Conservation (phyloP, 1,140 invertebrate genomes). For the Ceratoteleas bidentatus region DNA sequence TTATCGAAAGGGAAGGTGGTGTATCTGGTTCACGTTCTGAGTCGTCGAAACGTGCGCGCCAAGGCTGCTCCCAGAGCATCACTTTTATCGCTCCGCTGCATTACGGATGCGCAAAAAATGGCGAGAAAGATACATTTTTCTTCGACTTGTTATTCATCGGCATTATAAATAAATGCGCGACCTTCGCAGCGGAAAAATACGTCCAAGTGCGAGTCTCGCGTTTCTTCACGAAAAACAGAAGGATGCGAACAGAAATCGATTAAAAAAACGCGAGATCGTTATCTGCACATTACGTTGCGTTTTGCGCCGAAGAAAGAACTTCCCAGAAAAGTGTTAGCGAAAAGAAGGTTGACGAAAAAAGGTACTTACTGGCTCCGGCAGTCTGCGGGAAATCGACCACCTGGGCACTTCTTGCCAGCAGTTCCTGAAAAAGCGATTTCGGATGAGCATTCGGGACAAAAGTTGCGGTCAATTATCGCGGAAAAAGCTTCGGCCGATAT, state of each 20-base stretch:
- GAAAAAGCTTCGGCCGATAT: conserved; percentile 31
- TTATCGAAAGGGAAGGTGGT: conserved; percentile 53
- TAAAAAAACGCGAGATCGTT: too few relatives aligned
- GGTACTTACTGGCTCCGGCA: conserved; percentile 25
- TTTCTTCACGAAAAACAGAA: too few relatives aligned
- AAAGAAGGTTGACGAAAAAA: neutral
- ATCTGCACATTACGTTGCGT: too few relatives aligned
- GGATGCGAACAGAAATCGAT: too few relatives aligned
- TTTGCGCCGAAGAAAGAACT: neutral
- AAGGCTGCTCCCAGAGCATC: conserved; percentile 47
- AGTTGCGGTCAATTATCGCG: conserved; percentile 1
- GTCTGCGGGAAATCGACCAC: conserved; percentile 12
- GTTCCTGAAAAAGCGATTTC: conserved; percentile 16
- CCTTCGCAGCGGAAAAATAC: conserved; percentile 39
- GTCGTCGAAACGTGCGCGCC: conserved; percentile 45
- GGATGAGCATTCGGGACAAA: neutral
- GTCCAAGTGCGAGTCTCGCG: too few relatives aligned
- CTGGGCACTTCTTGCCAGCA: conserved; percentile 25
- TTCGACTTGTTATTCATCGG: conserved; percentile 32
- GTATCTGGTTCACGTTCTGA: conserved; percentile 41
- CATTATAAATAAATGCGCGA: conserved; percentile 54
- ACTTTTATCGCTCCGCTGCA: conserved; percentile 47
- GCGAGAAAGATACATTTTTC: conserved; percentile 44
- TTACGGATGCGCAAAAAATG: conserved; percentile 55
- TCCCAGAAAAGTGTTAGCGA: too few relatives aligned